These are phyloP conservation scores for Oncorhynchus nerka DNA, from an alignment of 2,113 vertebrate species.

Conservation along the genomic window DNA sequence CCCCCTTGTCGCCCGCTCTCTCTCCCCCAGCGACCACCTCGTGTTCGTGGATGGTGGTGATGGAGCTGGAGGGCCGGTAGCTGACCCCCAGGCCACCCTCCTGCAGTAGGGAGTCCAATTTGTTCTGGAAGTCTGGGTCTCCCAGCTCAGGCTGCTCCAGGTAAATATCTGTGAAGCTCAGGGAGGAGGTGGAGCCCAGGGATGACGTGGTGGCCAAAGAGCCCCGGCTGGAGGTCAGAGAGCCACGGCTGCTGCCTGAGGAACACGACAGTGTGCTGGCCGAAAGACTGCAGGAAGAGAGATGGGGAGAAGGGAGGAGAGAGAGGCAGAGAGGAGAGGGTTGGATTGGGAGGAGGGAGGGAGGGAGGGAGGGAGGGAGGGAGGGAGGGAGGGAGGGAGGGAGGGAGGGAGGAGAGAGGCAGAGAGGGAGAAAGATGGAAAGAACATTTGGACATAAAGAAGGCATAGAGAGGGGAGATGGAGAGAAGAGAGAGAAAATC, in stretches of 20 bases:
- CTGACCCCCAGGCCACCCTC: slow-evolving; percentile 69
- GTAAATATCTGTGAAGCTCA: slow-evolving; percentile 93
- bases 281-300: slow-evolving; percentile 78
- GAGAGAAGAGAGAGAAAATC: no score
- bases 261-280: slow-evolving; percentile 94
- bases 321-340: no score
- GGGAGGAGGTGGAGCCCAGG: slow-evolving; percentile 88
- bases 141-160: slow-evolving; percentile 84
- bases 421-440: no score
- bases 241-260: slow-evolving; percentile 91
- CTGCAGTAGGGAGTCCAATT: slow-evolving; percentile 87
- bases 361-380: no score
- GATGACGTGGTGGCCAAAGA: slow-evolving; percentile 90
- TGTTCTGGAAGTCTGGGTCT: slow-evolving; percentile 88
- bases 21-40: slow-evolving; percentile 78
- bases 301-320: not conserved
- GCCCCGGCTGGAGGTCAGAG: slow-evolving; percentile 88
- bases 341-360: not conserved
- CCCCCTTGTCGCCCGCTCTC: not conserved
- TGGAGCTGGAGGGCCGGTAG: slow-evolving; percentile 88
- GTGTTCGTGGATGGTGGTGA: slow-evolving; percentile 94
- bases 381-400: no score
- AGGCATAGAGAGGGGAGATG: not conserved
- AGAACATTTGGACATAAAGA: not conserved
- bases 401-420: not conserved